Base-by-base conservation (phyloP, 1,140 invertebrate species). In the Drepana arcuata region DNA sequence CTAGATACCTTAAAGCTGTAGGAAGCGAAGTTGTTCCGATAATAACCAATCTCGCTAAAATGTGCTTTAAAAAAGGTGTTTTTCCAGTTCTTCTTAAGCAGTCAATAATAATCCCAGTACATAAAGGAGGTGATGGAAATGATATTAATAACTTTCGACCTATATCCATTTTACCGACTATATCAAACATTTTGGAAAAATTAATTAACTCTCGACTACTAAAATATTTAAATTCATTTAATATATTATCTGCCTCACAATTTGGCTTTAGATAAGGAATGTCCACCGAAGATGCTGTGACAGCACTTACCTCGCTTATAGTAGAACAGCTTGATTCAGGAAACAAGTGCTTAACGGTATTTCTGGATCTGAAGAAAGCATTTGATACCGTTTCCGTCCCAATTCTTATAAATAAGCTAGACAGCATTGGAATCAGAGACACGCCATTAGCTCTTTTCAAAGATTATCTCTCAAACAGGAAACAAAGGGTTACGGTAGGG, bases 111-210 rank as follows among this genome's bases (percentile, higher is more conserved):
- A 6, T 24, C 16, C 34, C 34, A 7, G 11, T 36, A 1, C 10
- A 28, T 11, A 33, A 44, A 26, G 16, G 23, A 14, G 34, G 34
- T 1, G 2, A 14, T 10, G 30, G n/a, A n/a, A n/a, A 26, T 0
- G 15, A 13, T 21, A 15, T 45, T 2, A 25, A 9, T 12, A 45
- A 45, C 12, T 45, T 39, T 11, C 34, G 42, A 14, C 35, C 35
- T 0, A 34, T 35, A 16, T 38, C 42, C 10, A n/a, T 45, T 13
- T 2, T 45, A 12, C 31, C 36, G 0, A 10, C 16, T n/a, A 16
- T 39, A 9, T 45, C 35, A 1, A 45, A 45, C 26, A 26, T 44
- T n/a, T 13, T 44, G 12, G 41, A 44, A 34, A 38, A 44, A 34
- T 6, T 34, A 7, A 37, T 45, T 7, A 45, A 45, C 11, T 14